phyloP scores from a whole-genome alignment of 2,888 invertebrate genomes.

The Eupithecia tripunctaria region DNA sequence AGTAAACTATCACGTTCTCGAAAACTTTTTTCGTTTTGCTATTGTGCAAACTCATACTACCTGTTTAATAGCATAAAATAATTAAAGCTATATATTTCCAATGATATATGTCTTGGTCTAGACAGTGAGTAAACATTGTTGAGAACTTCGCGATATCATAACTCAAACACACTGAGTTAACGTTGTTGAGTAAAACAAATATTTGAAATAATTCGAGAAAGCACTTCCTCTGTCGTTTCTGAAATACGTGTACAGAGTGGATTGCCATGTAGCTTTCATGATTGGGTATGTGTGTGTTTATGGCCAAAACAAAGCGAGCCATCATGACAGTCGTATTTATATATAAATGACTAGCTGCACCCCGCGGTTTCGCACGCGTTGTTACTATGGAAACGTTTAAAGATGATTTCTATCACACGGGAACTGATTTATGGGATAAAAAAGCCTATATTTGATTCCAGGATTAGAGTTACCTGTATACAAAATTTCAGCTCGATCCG shows the following conservation, averaged over 20 bases:
- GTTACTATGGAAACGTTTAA: too few relatives aligned
- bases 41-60: neutral
- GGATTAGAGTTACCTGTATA: too few relatives aligned
- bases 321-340: neutral
- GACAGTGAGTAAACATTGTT: neutral
- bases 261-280: neutral
- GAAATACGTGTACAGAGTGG: neutral
- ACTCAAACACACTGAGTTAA: slow-evolving; percentile 4
- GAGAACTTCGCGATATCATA: neutral
- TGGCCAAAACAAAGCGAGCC: neutral
- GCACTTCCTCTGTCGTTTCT: neutral
- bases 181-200: slow-evolving; percentile 7
- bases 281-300: neutral
- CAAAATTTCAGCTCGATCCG: too few relatives aligned
- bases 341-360: too few relatives aligned
- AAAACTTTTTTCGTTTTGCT: neutral
- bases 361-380: too few relatives aligned
- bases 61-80: neutral
- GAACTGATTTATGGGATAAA: too few relatives aligned
- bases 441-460: too few relatives aligned
- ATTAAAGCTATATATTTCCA: neutral
- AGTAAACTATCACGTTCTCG: neutral
- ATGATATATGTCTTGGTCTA: neutral
- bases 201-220: slow-evolving; percentile 3
- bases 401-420: too few relatives aligned